phyloP scores from a whole-genome alignment of 2,797 vertebrate genomes.

The Neosalanx taihuensis region DNA sequence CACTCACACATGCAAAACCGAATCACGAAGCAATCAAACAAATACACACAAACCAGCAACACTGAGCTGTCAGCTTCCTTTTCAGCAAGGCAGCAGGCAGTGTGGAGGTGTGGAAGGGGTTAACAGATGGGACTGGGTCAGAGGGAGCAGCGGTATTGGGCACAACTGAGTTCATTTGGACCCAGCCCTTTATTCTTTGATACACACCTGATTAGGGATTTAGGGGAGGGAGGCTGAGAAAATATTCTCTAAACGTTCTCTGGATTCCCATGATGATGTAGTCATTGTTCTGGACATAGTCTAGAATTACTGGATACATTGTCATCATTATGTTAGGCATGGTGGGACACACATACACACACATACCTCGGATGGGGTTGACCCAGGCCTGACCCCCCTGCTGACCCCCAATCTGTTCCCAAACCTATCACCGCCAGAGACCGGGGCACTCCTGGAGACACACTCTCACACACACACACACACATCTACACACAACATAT shows the following conservation, averaged over 20 bases:
- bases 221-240: too few species aligned
- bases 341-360: conserved; percentile 5
- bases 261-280: too few species aligned
- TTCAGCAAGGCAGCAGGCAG: background rate
- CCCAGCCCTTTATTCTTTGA: too few species aligned
- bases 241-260: too few species aligned
- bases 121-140: conserved; percentile 7
- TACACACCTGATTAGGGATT: too few species aligned
- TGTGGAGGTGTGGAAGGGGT: background rate
- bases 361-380: conserved; percentile 66
- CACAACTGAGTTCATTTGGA: too few species aligned
- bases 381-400: conserved; percentile 78
- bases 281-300: too few species aligned
- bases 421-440: conserved; percentile 72
- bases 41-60: background rate
- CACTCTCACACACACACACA: conserved; percentile 53
- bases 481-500: conserved; percentile 30
- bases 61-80: conserved; percentile 1
- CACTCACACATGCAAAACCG: background rate
- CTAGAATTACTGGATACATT: conserved; percentile 2
- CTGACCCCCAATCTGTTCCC: conserved; percentile 82
- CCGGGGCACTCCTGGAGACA: conserved; percentile 62
- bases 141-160: background rate
- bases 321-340: background rate
- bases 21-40: background rate